Evolutionary conservation across 1,140 invertebrate genomes (phyloP), one percentile per base, ranked within the genome.

Genomic region (Xylocopa sonorina): DNA sequence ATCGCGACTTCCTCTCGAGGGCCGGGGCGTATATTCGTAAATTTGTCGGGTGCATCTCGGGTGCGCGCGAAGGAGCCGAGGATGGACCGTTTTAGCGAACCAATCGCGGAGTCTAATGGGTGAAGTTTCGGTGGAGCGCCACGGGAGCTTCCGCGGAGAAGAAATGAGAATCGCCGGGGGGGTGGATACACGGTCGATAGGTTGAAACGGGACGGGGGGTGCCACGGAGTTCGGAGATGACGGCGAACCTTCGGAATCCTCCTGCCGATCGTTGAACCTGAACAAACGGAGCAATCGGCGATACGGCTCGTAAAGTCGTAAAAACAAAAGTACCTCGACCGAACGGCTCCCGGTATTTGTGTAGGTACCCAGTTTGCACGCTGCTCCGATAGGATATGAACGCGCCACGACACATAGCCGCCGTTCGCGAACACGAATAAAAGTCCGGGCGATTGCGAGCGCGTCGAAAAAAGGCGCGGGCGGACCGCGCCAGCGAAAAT

Each of bases 231-330:
- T 82, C 66, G 78, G 68, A 63, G 38, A 83, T 71, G 78, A 83
- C 64, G 72, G 80, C 55, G 74, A 69, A 68, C 69, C 81, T 74
- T 84, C 29, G 71, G 64, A 82, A 84, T 84, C 71, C 82, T 78
- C 67, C 58, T 72, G 80, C 62, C 76, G 83, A 89, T 85, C 83
- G 82, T 83, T 85, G 84, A 88, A 88, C 87, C 80, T 80, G 75
- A 87, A 87, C 81, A 84, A 86, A 86, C 78, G 82, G 66, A 84
- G 78, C 82, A 82, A 87, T 87, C 77, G 80, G 53, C 76, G 81
- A 87, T 86, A 82, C 80, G 76, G 60, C 72, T 89, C 82, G 83
- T 88, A 86, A 88, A 88, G 76, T 53, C 80, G 80, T 87, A 88
- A 85, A 88, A 88, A 83, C 76, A 86, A 87, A 87, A 81, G 82